Base-by-base conservation (phyloP, 35 echinoderm and acorn worm genomes). In the Eucidaris tribuloides region DNA sequence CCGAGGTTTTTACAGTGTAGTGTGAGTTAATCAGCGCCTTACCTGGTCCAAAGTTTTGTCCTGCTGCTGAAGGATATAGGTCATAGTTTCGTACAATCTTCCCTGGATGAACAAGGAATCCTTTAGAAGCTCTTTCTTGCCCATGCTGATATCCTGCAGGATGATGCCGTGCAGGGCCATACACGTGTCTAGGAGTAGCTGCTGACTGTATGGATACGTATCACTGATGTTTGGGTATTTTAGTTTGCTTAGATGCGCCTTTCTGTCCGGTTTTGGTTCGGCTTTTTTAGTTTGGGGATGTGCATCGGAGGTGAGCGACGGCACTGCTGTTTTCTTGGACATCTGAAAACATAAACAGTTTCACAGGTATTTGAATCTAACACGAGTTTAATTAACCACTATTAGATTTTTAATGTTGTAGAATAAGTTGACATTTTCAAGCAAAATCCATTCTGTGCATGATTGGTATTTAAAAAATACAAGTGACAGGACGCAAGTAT, bases 81-180 rank as follows among this genome's bases (percentile, higher is more conserved):
- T 97, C 30, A 91, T 42, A 17, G 89, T 97, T 49, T 97, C 94
- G 38, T 97, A 97, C 28, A 97, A 62, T 20, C 94, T 71, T 27
- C 89, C 85, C 65, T 97, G 94, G n/a, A 97, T 65, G 61, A 97
- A 97, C 49, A 81, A 65, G 30, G 89, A 58, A 46, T 97, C 94
- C 78, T 97, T 97, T 1, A 97, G 61, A 11, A 97, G 77, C 65
- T 97, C 94, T 48, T 83, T 92, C 57, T 97, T 97, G 46, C 94
- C 94, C 41, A 97, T 76, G 55, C 91, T 87, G 45, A 97, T 90
- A 54, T 97, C 94, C 71, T 97, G 94, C 19, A 88, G 72, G 24
- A 97, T 86, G 54, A 97, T 97, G 15, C 94, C 94, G n/a, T 97
- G 85, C 7, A 97, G 61, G 9, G 94, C 94, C 17, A 97, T 60